Base-by-base conservation (phyloP, 2,113 vertebrate genomes). In the Sinocyclocheilus anshuiensis region DNA sequence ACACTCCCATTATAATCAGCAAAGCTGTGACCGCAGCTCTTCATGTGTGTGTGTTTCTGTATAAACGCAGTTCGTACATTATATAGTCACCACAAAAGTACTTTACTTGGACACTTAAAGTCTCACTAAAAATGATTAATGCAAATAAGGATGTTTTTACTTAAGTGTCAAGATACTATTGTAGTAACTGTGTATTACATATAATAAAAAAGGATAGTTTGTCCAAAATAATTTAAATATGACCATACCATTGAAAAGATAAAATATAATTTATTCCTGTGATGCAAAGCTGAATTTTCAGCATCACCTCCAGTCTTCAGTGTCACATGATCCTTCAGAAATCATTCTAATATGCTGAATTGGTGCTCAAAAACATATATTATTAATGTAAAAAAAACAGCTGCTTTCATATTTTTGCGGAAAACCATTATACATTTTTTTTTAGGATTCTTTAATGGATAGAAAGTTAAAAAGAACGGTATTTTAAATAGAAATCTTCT, bases 1-100 rank as follows among this genome's bases (percentile, higher is more conserved):
- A 48, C n/a, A 48, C 72, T 76, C 22, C 2, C 42, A 48, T 76
- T 76, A 50, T 76, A 76, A 76, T 48, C 72, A 76, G 72, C 6
- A 24, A 48, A 24, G 72, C 20, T 75, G 42, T 75, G 20, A 48
- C 5, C 11, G 39, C 4, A 74, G 1, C 33, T 16, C 1, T 71
- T 13, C 22, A 24, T 42, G 20, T 15, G 11, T 45, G 36, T 75
- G 39, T 48, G 22, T 48, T 48, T 75, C 22, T 75, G 72, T 75
- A 6, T n/a, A 48, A 6, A 75, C 15, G 39, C 39, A 48, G 22
- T 75, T 48, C n/a, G 42, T 67, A 67, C 63, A 16, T 67, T 6
- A 72, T 39, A 39, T 20, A 22, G 65, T 69, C 26, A 15, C 26
- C 1, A 1, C 36, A 12, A 72, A 12, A 22, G 10, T 72, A 39